Evolutionary conservation across 2,113 vertebrate genomes (phyloP).

Genomic region (Collichthys lucidus): DNA sequence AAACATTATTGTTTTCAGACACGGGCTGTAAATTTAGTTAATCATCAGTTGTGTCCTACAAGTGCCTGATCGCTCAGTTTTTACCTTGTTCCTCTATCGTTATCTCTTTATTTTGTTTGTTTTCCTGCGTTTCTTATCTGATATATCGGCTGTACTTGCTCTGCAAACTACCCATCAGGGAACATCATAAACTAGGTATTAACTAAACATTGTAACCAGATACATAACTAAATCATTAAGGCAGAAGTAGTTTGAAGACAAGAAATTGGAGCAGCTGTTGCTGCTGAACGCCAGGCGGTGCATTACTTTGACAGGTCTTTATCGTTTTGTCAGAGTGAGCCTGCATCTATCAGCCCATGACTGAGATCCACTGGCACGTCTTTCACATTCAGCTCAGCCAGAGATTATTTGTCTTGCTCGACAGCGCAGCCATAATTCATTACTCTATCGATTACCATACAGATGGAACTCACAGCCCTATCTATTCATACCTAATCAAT

Average conservation of each 20-base stretch:
- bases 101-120: neutral
- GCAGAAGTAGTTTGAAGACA: neutral
- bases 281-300: neutral
- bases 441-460: constrained; percentile 68
- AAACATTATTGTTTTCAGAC: neutral
- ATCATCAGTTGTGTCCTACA: neutral
- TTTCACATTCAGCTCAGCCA: constrained; percentile 55
- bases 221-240: neutral
- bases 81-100: neutral
- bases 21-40: neutral
- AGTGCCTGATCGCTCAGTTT: neutral
- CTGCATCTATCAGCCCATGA: constrained; percentile 15
- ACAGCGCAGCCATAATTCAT: constrained; percentile 56
- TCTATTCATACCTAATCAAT: constrained; percentile 62
- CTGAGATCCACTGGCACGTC: constrained; percentile 21
- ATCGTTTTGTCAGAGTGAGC: neutral
- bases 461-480: constrained; percentile 47
- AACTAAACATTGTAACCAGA: neutral
- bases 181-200: neutral
- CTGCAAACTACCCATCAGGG: neutral
- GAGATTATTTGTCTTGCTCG: constrained; percentile 29
- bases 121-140: neutral
- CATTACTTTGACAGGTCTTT: constrained; percentile 31
- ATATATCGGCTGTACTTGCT: neutral
- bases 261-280: neutral